Base-by-base conservation (phyloP, 1,140 invertebrate genomes). In the Cyphomyrmex costatus region DNA sequence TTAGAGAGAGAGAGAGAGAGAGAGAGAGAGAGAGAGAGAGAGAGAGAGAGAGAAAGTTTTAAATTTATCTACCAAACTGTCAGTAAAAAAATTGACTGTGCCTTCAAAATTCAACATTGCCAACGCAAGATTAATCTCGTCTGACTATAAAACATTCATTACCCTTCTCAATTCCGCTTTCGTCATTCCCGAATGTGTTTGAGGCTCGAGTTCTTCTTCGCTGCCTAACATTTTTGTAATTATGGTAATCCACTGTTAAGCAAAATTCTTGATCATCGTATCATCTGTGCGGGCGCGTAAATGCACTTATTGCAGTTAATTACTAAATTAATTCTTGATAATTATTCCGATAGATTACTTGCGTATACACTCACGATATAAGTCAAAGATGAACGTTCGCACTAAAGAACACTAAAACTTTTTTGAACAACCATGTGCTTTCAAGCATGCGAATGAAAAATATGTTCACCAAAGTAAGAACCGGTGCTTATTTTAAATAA, bases 111-210 rank as follows among this genome's bases (percentile, higher is more conserved):
- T 42, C 10, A 42, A 42, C 36, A 42, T 42, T 42, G 36, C 36
- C 36, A 42, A 3, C 36, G 36, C 8, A 42, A 8, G 8, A 42
- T 42, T 42, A 12, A 42, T 42, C n/a, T 46, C 21, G 33, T 84
- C 16, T 46, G 16, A 78, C 7, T 19, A 46, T 56, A 7, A 76
- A 76, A 33, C 21, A 14, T 78, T 77, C 19, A 33, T 92, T 93
- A 95, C 95, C 92, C 93, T 93, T 89, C 95, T 88, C 36, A 95
- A 88, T 89, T 95, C 94, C 36, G 95, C 95, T 82, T 95, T 95
- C 8, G 94, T 92, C 94, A 95, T 95, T 80, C 92, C 93, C 7
- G 92, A 74, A 30, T 95, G 94, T 21, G 90, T 82, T 51, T 94
- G 94, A 6, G 90, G 60, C 65, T 95, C 94, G 8, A 92, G 94